Conservation (phyloP, 2,888 invertebrate genomes). For the Orgyia antiqua region DNA sequence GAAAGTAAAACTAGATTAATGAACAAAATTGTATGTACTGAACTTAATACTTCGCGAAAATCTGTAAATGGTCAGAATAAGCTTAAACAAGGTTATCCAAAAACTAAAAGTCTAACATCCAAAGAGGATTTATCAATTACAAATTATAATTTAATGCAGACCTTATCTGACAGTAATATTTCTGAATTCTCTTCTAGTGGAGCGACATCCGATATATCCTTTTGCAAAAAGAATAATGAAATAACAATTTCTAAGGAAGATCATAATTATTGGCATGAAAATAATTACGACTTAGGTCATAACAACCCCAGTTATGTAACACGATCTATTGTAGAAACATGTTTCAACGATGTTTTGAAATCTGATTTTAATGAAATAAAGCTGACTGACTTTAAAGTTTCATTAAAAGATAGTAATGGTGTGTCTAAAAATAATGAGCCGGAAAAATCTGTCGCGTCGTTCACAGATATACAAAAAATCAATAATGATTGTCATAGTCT, state of each 20-base stretch:
- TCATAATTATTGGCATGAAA: conserved; percentile 14
- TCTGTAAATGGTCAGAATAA: neutral
- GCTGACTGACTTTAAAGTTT: conserved; percentile 1
- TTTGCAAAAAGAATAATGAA: conserved; percentile 8
- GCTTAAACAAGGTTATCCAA: neutral
- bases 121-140: no score
- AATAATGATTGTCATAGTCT: no score
- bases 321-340: conserved; percentile 14
- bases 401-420: neutral
- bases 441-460: no score
- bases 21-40: conserved; percentile 1
- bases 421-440: neutral
- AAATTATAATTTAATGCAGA: conserved; percentile 5
- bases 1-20: neutral
- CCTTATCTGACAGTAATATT: conserved; percentile 7
- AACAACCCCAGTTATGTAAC: conserved; percentile 19
- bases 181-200: conserved; percentile 13
- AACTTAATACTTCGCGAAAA: neutral
- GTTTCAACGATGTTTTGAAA: conserved; percentile 18
- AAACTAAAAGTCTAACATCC: no score
- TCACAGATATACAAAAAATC: no score
- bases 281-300: conserved; percentile 19
- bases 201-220: conserved; percentile 6
- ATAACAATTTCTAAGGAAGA: conserved; percentile 1
- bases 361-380: conserved; percentile 8